Evolutionary conservation across 2,888 invertebrate genomes (phyloP).

Genomic region (Cinara cedri): DNA sequence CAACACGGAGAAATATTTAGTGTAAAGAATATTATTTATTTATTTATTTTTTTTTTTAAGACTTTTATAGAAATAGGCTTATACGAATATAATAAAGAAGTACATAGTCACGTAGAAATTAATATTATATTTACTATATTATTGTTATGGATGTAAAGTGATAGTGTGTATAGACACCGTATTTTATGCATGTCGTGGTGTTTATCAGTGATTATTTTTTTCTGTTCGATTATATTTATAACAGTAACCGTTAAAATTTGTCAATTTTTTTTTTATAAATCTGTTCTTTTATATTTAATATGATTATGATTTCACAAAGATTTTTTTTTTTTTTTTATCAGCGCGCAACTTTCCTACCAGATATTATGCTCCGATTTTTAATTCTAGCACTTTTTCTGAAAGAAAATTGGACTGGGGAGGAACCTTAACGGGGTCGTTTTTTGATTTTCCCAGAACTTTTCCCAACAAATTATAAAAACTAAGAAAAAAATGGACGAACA

Average conservation of each 20-base stretch:
- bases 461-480: too few species aligned
- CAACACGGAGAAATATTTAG: slow-evolving; percentile 8
- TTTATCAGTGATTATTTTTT: neutral
- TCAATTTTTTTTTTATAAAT: slow-evolving; percentile 11
- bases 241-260: neutral
- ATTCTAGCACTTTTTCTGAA: too few species aligned
- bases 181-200: neutral
- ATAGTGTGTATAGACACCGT: slow-evolving; percentile 9
- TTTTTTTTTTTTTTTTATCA: too few species aligned
- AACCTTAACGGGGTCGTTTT: too few species aligned
- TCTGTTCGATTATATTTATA: neutral
- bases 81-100: slow-evolving; percentile 15
- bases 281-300: slow-evolving; percentile 17
- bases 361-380: too few species aligned
- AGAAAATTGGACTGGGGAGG: too few species aligned
- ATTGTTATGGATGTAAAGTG: slow-evolving; percentile 18
- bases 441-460: too few species aligned
- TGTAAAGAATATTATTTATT: slow-evolving; percentile 19
- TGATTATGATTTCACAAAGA: too few species aligned
- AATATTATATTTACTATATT: slow-evolving; percentile 14
- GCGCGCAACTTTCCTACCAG: too few species aligned
- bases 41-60: too few species aligned
- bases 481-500: too few species aligned
- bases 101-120: slow-evolving; percentile 19
- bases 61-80: too few species aligned